Percentiles rank a stretch among this genome's conserved stretches.
phyloP scores from a whole-genome alignment of 2,113 vertebrate genomes.

The Anser brachyrhynchus region DNA sequence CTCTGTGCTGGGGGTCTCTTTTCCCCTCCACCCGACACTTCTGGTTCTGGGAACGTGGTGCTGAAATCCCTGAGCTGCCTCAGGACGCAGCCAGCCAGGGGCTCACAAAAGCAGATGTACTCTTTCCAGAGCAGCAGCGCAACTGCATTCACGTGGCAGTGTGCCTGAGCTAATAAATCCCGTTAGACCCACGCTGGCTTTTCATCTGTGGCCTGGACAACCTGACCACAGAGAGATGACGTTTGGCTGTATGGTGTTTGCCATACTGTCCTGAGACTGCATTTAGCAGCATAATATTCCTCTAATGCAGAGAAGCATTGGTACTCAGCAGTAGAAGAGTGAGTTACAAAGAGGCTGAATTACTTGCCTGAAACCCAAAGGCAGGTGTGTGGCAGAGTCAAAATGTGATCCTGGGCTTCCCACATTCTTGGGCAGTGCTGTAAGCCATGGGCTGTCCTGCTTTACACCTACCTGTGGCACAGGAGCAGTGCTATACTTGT shows the following conservation, averaged over 20 bases:
- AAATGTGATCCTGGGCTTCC: background rate
- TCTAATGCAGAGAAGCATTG: background rate
- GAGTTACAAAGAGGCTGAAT: background rate
- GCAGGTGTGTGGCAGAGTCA: background rate
- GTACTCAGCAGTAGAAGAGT: background rate
- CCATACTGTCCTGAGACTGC: background rate
- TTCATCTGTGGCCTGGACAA: background rate
- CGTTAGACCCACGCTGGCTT: background rate
- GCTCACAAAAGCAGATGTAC: constrained; percentile 47
- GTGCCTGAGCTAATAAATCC: background rate
- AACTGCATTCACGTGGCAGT: background rate
- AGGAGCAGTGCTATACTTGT: background rate
- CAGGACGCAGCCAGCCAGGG: constrained; percentile 29
- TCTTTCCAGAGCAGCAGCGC: background rate
- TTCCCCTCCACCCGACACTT: background rate
- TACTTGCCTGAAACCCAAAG: background rate
- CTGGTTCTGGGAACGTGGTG: background rate
- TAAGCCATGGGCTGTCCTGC: background rate
- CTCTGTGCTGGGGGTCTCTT: background rate
- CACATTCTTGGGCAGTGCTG: background rate
- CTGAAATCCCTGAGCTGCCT: constrained; percentile 56
- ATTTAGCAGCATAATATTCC: background rate
- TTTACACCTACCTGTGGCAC: background rate
- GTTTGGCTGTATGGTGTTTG: background rate
- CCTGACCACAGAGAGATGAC: background rate